phyloP scores from a whole-genome alignment of 2,113 vertebrate species.

The Chloroceryle aenea region DNA sequence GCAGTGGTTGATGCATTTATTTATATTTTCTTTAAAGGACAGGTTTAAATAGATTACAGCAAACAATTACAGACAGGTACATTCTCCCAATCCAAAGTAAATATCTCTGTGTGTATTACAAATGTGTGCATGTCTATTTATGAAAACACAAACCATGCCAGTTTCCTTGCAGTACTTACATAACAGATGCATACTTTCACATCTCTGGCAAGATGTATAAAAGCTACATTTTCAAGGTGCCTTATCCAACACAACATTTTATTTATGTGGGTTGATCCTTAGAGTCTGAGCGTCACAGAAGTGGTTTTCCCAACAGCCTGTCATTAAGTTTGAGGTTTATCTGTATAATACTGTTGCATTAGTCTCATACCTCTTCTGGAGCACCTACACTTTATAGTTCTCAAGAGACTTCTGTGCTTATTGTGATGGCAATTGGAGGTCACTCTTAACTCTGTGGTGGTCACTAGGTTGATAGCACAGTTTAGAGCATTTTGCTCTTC shows the following conservation, averaged over 20 bases:
- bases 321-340: neutral
- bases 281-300: neutral
- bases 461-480: neutral
- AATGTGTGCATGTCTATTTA: neutral
- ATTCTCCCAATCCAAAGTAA: neutral
- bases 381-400: neutral
- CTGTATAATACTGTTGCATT: neutral
- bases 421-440: constrained; percentile 4
- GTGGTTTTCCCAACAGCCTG: neutral
- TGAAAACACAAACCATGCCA: neutral
- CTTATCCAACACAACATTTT: neutral
- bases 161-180: neutral
- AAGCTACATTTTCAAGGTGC: neutral
- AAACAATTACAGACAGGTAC: neutral
- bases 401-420: neutral
- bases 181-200: neutral
- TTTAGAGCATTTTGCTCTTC: constrained; percentile 42
- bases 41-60: neutral
- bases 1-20: neutral
- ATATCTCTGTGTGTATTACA: neutral
- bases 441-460: neutral
- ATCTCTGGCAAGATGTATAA: neutral
- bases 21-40: neutral
- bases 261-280: neutral
- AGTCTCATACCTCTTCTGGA: neutral